These are phyloP conservation scores for Gavialis gangeticus DNA, from an alignment of 2,113 vertebrate genomes.

Conservation along the genomic window DNA sequence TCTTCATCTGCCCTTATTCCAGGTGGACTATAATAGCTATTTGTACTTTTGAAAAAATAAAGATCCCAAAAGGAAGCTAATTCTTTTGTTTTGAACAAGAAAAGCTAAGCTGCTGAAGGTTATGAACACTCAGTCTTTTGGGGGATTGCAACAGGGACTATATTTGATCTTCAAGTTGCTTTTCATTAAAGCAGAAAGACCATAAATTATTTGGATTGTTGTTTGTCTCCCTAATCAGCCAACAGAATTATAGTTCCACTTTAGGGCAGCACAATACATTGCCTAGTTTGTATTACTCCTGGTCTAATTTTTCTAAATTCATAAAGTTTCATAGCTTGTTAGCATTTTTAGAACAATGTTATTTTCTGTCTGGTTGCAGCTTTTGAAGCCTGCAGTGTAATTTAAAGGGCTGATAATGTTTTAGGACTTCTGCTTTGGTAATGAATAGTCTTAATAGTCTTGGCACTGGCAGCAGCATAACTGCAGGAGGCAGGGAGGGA, in stretches of 20 bases:
- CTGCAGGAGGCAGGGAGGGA: too few relatives aligned
- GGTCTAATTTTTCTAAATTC: constrained; percentile 22
- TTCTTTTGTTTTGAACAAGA: constrained; percentile 58
- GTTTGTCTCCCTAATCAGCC: constrained; percentile 47
- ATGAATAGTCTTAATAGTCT: neutral
- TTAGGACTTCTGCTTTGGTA: neutral
- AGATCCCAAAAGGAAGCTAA: constrained; percentile 54
- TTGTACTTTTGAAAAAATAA: constrained; percentile 51
- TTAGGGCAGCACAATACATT: neutral
- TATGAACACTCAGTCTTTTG: constrained; percentile 22
- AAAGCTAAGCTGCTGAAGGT: constrained; percentile 49
- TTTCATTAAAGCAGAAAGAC: constrained; percentile 59
- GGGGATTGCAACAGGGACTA: constrained; percentile 17
- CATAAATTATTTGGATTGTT: constrained; percentile 56
- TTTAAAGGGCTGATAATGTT: neutral
- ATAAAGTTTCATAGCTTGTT: constrained; percentile 6
- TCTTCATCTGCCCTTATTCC: constrained; percentile 8
- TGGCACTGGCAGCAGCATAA: neutral
- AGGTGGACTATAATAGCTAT: constrained; percentile 40
- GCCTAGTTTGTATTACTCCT: constrained; percentile 41
- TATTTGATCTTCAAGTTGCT: constrained; percentile 52
- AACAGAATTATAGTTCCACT: constrained; percentile 46
- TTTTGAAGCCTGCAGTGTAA: neutral
- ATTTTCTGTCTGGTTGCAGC: neutral
- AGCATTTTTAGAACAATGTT: neutral